Evolutionary conservation across 37 sponge, comb jelly and placozoan species (phyloP).

Genomic region (Mnemiopsis leidyi): DNA sequence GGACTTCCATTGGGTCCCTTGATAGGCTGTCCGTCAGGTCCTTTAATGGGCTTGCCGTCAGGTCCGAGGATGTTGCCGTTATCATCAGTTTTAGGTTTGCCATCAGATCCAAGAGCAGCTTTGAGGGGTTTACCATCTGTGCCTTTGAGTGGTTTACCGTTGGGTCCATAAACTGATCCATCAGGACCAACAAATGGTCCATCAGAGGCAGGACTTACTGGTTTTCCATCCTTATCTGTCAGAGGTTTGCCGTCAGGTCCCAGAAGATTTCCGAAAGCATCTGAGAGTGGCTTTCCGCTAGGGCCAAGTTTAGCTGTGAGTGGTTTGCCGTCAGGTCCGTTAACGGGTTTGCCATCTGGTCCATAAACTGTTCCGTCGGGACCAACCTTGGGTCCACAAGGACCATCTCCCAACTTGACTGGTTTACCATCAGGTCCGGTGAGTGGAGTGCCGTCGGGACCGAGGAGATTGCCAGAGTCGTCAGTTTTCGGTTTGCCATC

Average conservation of each 20-base stretch:
- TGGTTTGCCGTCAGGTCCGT: conserved; percentile 54
- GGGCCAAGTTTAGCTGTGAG: background rate
- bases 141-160: conserved; percentile 51
- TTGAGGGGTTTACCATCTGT: conserved; percentile 33
- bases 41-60: conserved; percentile 5
- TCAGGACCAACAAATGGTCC: conserved; percentile 41
- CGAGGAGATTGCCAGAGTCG: background rate
- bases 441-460: conserved; percentile 44
- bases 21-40: conserved; percentile 18
- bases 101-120: conserved; percentile 36
- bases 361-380: conserved; percentile 64
- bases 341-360: conserved; percentile 44
- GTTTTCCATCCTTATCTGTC: conserved; percentile 24
- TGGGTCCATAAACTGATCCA: conserved; percentile 35
- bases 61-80: conserved; percentile 49
- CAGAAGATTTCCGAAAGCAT: conserved; percentile 14
- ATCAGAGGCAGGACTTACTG: conserved; percentile 39
- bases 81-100: conserved; percentile 30
- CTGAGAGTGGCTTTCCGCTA: conserved; percentile 22
- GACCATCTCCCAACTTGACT: conserved; percentile 60
- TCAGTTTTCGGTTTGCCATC: conserved; percentile 43
- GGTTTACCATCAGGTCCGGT: conserved; percentile 62
- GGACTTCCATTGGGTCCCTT: background rate
- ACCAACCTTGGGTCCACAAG: conserved; percentile 60
- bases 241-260: conserved; percentile 58